phyloP scores from a whole-genome alignment of 2,888 invertebrate genomes.

The Aethes cnicana region DNA sequence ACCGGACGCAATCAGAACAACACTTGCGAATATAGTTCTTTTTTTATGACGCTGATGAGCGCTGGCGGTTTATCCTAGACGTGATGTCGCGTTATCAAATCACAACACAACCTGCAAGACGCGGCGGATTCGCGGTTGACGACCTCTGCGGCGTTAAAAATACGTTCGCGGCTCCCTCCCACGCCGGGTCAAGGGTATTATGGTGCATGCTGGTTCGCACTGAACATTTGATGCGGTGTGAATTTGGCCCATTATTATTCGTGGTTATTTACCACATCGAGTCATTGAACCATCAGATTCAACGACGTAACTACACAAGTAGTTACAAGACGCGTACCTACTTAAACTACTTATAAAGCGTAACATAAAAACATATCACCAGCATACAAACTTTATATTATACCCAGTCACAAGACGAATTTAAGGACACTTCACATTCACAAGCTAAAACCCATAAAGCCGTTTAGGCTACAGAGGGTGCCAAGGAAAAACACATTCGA shows the following conservation, averaged over 20 bases:
- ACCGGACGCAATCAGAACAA: constrained; percentile 30
- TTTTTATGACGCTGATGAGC: constrained; percentile 11
- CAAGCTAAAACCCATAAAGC: no score
- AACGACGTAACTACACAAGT: no score
- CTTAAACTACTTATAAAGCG: no score
- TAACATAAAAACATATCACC: no score
- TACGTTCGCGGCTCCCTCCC: constrained; percentile 59
- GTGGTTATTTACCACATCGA: constrained; percentile 27
- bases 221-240: constrained; percentile 31
- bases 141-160: constrained; percentile 66
- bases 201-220: constrained; percentile 34
- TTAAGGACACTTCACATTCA: no score
- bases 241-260: constrained; percentile 44
- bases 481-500: no score
- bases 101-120: constrained; percentile 44
- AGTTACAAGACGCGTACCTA: no score
- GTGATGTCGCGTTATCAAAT: constrained; percentile 23
- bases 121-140: constrained; percentile 54
- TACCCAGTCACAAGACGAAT: no score
- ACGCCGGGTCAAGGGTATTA: constrained; percentile 66
- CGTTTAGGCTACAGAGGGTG: no score
- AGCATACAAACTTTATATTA: no score
- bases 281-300: constrained; percentile 28
- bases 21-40: constrained; percentile 21
- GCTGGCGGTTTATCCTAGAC: not conserved